Evolutionary conservation across 92 coral and sea anemone species (phyloP).

Genomic region (Heliopora coerulea): DNA sequence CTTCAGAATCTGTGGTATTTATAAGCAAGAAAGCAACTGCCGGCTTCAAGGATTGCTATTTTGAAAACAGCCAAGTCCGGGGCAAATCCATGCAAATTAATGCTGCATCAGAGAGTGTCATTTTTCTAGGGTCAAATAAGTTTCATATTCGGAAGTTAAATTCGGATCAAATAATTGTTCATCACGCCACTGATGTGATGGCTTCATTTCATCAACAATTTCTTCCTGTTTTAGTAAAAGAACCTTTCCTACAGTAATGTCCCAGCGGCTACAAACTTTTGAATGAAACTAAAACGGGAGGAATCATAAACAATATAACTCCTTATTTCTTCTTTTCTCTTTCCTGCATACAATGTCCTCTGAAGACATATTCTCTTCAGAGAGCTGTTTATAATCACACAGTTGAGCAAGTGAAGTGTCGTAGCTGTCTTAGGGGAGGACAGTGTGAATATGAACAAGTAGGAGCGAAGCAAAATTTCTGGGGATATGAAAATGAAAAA

Average conservation of each 20-base stretch:
- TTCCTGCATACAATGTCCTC: constrained; percentile 20
- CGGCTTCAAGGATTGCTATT: too few species aligned
- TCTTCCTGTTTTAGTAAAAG: too few species aligned
- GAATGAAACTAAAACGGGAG: neutral
- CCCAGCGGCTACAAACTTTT: constrained; percentile 7
- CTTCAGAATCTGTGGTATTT: too few species aligned
- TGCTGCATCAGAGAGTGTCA: too few species aligned
- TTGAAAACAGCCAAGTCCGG: too few species aligned
- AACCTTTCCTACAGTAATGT: constrained; percentile 1
- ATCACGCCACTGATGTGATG: too few species aligned
- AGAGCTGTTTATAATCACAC: neutral
- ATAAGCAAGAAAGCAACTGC: too few species aligned
- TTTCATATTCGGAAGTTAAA: too few species aligned
- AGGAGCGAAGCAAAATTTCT: constrained; percentile 5
- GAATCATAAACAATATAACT: neutral
- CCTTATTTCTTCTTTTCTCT: neutral
- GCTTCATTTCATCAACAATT: too few species aligned
- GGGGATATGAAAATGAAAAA: neutral
- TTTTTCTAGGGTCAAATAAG: too few species aligned
- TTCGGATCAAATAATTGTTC: too few species aligned
- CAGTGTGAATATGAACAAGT: neutral
- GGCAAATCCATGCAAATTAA: too few species aligned
- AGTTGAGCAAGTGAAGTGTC: neutral
- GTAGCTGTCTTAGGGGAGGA: constrained; percentile 10
- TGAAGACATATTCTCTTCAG: constrained; percentile 5